Base-by-base conservation (phyloP, 2,113 vertebrate genomes). In the Gadus macrocephalus region DNA sequence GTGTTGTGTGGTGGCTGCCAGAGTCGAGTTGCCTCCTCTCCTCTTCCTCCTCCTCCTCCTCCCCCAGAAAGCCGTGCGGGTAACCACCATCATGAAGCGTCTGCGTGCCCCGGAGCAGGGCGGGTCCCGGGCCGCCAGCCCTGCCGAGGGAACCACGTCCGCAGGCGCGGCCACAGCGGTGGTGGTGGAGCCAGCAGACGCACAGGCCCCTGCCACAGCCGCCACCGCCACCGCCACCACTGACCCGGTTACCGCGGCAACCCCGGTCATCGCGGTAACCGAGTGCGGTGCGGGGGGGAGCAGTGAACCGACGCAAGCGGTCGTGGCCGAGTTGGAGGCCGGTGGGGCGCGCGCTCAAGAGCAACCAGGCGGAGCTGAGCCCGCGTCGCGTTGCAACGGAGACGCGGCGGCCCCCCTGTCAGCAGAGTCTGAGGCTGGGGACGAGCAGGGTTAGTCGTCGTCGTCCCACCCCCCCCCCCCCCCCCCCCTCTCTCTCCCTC, bases 11-110 rank as follows among this genome's bases (percentile, higher is more conserved):
- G n/a, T 62, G 15, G 25, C 17, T 20, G 5, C 25, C 15, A 3
- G 38, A 35, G 15, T 15, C 53, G 12, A 38, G 16, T 66, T 14
- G 9, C 31, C 31, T 5, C 31, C 4, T 35, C 31, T 35, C n/a
- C 42, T 14, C n/a, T n/a, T n/a, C 42, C 42, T 49, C 42, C 65
- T 9, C 31, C 75, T 64, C 14, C 58, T 55, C 8, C 66, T 70
- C 53, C 83, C 59, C n/a, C 89, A 98, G 96, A 98, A 98, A 93
- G 96, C 96, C 0, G 95, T 98, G 68, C 92, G 96, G 68, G 96
- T 98, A 81, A 98, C 96, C 68, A 98, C 96, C 58, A 95, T 98
- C 82, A 98, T 98, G 96, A 98, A 98, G 83, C 91, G 96, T 61
- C 91, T 98, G 76, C 89, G 96, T 72, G 93, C 93, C 0, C 95